Base-by-base conservation (phyloP, 2,888 invertebrate species). In the Magallana nippona region DNA sequence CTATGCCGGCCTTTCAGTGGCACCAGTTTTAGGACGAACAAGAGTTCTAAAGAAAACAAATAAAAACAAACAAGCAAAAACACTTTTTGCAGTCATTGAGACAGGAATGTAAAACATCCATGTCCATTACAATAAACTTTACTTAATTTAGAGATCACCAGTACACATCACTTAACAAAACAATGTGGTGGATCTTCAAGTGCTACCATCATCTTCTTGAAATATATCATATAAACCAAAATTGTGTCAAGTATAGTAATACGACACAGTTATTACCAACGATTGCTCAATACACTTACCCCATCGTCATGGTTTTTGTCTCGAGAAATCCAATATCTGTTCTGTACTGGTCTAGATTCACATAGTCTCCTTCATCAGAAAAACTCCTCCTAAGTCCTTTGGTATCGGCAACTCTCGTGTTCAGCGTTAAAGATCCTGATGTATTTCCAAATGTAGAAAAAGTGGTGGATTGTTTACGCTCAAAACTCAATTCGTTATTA, bases 261-360 rank as follows among this genome's bases (percentile, higher is more conserved):
- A 44, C 44, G 44, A 44, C 44, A 44, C 44, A 44, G 8, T 44
- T 8, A 44, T 44, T 44, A 44, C 44, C 8, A 44, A 44, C 44
- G 8, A 44, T 44, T 44, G 44, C 44, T 8, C 44, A 44, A 44
- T 44, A 57, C 19, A 57, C 79, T 80, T 17, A 63, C 71, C 71
- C 55, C 22, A 13, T 55, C 55, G 13, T 55, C 44, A 55, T 82
- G 71, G 10, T 32, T 62, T 55, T 63, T 71, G 10, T 82, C 82
- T 22, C 77, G 55, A 44, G 15, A 15, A 27, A 10, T 55, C 88
- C 88, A 58, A 90, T 88, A 13, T 85, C 86, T 62, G 83, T 84
- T 86, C 91, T 86, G 60, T 85, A 90, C 56, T 88, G 84, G 56
- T 90, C 90, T 84, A 91, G 83, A 82, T 91, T 91, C 15, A 89